Evolutionary conservation across 2,797 vertebrate species (phyloP).

Genomic region (Masticophis lateralis): DNA sequence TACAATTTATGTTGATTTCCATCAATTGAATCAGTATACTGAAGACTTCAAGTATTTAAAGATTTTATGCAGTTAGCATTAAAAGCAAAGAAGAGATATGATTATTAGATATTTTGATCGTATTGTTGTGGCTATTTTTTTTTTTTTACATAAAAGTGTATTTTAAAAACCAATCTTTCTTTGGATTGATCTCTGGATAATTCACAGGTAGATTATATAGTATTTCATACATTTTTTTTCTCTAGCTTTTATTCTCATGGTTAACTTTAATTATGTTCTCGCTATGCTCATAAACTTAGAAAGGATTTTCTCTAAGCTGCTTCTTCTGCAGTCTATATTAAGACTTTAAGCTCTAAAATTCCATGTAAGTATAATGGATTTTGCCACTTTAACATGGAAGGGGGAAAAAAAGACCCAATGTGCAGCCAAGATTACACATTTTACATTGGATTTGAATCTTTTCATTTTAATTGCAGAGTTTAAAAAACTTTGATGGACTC

Average conservation of each 20-base stretch:
- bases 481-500: constrained; percentile 9
- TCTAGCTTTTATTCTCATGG: constrained; percentile 45
- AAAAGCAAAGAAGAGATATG: neutral
- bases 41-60: neutral
- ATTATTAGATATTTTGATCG: neutral
- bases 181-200: constrained; percentile 28
- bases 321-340: constrained; percentile 47
- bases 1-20: neutral
- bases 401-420: constrained; percentile 20
- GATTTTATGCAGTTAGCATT: neutral
- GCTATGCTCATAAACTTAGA: constrained; percentile 42
- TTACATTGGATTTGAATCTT: constrained; percentile 34
- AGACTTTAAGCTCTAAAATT: constrained; percentile 56
- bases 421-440: constrained; percentile 22
- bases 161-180: constrained; percentile 3
- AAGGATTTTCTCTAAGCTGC: constrained; percentile 63
- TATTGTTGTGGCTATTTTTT: neutral
- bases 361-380: constrained; percentile 50
- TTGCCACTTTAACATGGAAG: constrained; percentile 33
- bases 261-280: constrained; percentile 60
- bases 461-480: constrained; percentile 21
- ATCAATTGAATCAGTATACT: neutral
- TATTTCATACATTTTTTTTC: constrained; percentile 23
- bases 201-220: constrained; percentile 23
- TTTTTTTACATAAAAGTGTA: constrained; percentile 2